Percentiles rank a stretch among this genome's conserved stretches.
Evolutionary conservation across 2,797 vertebrate species (phyloP).

Genomic region (Odontamblyopus lacepedii): DNA sequence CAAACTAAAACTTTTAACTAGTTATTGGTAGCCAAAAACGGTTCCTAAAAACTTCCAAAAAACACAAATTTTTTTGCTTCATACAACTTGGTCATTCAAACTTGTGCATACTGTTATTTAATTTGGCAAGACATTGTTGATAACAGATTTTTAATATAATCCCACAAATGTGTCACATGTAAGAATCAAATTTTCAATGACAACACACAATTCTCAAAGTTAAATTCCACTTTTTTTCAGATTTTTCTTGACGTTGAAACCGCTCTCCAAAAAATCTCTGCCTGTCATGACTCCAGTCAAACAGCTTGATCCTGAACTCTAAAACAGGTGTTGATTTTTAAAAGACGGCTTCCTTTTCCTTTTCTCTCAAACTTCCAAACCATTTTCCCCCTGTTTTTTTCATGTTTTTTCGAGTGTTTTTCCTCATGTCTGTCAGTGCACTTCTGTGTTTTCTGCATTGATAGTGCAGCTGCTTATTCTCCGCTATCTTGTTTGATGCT

Average conservation of each 20-base stretch:
- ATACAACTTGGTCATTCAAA: neutral
- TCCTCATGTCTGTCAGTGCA: slow-evolving; percentile 14
- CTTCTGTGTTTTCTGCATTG: slow-evolving; percentile 19
- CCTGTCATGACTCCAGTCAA: slow-evolving; percentile 14
- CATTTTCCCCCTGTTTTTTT: neutral
- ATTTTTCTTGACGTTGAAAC: neutral
- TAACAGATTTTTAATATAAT: neutral
- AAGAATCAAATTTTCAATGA: neutral
- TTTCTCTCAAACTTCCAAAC: slow-evolving; percentile 13
- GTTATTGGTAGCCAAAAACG: too few relatives aligned
- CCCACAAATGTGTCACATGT: neutral
- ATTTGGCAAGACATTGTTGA: neutral
- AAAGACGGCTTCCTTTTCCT: neutral
- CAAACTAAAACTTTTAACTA: too few relatives aligned
- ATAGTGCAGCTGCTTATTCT: slow-evolving; percentile 17
- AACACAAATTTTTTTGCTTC: neutral
- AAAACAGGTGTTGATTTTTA: slow-evolving; percentile 30
- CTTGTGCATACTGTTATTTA: neutral
- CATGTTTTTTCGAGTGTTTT: neutral
- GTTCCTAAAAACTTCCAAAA: neutral
- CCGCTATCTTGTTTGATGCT: slow-evolving; percentile 15
- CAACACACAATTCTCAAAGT: neutral
- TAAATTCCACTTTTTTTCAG: neutral
- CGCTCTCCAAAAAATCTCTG: neutral
- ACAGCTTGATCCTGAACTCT: slow-evolving; percentile 31